Base-by-base conservation (phyloP, 2,113 vertebrate genomes). In the Cricetomys ansorgei region DNA sequence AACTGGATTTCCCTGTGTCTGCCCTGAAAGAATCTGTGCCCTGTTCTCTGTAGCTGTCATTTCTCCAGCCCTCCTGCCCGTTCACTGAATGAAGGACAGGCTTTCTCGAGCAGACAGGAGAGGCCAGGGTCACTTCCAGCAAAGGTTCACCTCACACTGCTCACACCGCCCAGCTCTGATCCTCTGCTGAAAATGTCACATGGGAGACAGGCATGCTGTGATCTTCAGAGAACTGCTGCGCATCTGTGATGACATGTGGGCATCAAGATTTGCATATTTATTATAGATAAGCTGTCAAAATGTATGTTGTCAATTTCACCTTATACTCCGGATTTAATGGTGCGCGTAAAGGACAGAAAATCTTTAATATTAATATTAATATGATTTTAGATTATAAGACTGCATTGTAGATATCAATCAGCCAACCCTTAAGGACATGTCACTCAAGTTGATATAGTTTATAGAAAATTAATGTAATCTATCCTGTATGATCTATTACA, bases 351-450 rank as follows among this genome's bases (percentile, higher is more conserved):
- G 98, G 98, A 99, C 98, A 98, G 98, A 98, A 99, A 99, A 99
- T 99, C 99, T 98, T 99, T 99, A 99, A 98, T 98, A 99, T 99
- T 99, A 99, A 99, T 99, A 99, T 99, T 99, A 99, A 99, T 99
- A 99, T 98, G 97, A 99, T 99, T 99, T 98, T 98, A 98, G 98
- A 98, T 98, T 98, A 98, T 98, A 99, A 98, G 98, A 98, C 98
- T 75, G 98, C 98, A 98, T 98, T 98, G 98, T 98, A 97, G 98
- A 97, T 99, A 99, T 99, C 98, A 98, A 98, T 99, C 98, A 98
- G 97, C 98, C 97, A 98, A 98, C 98, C 98, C 98, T 99, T 99
- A 99, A 99, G 98, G 98, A 99, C 97, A 98, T 98, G 98, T 98
- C 98, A 98, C 97, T 99, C 98, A 98, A 98, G 96, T 98, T 98